These are phyloP conservation scores for Lagopus leucura DNA, from an alignment of 2,113 vertebrate species.

Conservation along the genomic window DNA sequence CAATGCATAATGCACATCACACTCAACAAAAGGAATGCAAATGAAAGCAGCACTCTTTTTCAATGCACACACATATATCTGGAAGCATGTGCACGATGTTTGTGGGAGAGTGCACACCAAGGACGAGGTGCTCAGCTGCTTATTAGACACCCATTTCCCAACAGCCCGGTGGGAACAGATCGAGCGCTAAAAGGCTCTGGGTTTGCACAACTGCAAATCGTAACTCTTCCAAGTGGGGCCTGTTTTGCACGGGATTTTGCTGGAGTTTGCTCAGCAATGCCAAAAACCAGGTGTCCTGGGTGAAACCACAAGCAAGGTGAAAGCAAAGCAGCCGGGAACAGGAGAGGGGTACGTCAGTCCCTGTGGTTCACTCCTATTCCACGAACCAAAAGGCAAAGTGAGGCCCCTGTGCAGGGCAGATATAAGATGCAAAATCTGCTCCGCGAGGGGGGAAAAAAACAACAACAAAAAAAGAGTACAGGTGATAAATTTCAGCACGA, in stretches of 20 bases:
- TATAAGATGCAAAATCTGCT: neutral
- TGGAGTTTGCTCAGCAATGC: neutral
- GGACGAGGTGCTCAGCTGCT: slow-evolving; percentile 62
- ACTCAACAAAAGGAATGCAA: slow-evolving; percentile 72
- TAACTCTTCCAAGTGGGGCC: neutral
- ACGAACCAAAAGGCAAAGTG: neutral
- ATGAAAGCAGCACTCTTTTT: slow-evolving; percentile 57
- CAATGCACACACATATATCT: slow-evolving; percentile 31
- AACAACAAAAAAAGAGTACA: neutral
- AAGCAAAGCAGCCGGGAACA: neutral
- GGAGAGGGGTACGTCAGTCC: slow-evolving; percentile 3
- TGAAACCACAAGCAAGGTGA: slow-evolving; percentile 14
- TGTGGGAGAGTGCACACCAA: slow-evolving; percentile 40
- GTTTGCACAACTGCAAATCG: slow-evolving; percentile 7
- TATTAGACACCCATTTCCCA: slow-evolving; percentile 54
- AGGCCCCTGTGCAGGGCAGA: neutral
- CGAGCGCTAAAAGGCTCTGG: neutral
- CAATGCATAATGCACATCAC: slow-evolving; percentile 68
- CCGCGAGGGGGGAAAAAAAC: fast-evolving
- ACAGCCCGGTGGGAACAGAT: neutral
- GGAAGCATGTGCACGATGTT: neutral
- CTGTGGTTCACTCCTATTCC: neutral
- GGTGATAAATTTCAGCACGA: neutral
- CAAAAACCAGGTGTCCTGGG: neutral
- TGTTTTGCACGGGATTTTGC: neutral